Percentiles rank a stretch among this genome's conserved stretches.
Conservation (phyloP, 2,113 vertebrate species). For the Phocoena phocoena region DNA sequence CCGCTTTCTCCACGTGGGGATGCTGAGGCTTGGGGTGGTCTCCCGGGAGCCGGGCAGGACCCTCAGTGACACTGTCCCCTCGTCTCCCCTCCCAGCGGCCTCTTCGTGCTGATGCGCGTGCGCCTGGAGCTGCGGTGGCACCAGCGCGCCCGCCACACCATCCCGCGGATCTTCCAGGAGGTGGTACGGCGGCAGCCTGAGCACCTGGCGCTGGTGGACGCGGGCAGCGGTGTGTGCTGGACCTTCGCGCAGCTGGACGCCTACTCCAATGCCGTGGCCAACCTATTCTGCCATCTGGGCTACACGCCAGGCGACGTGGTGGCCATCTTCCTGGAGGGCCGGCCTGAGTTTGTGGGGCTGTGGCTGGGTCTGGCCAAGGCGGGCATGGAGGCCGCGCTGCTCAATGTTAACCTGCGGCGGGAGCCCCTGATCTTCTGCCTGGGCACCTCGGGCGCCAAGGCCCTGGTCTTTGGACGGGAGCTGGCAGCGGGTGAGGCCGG, state of each 20-base stretch:
- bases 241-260: constrained; percentile 89
- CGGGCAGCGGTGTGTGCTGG: constrained; percentile 88
- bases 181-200: constrained; percentile 85
- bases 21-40: neutral
- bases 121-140: constrained; percentile 87
- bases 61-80: neutral
- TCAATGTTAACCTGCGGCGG: constrained; percentile 91
- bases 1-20: neutral
- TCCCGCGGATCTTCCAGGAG: constrained; percentile 89
- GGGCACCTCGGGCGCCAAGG: constrained; percentile 86
- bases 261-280: constrained; percentile 87
- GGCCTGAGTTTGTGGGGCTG: constrained; percentile 91
- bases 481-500: constrained; percentile 86
- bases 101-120: constrained; percentile 90
- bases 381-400: constrained; percentile 90
- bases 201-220: constrained; percentile 90
- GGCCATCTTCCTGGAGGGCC: constrained; percentile 92
- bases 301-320: constrained; percentile 89
- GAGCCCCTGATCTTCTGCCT: constrained; percentile 91
- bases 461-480: constrained; percentile 90
- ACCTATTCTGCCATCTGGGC: constrained; percentile 86
- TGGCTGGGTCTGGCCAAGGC: constrained; percentile 93
- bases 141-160: constrained; percentile 83
- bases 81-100: constrained; percentile 82
- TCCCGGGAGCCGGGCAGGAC: neutral